Evolutionary conservation across 2,113 vertebrate genomes (phyloP).

Genomic region (Nothoprocta perdicaria): DNA sequence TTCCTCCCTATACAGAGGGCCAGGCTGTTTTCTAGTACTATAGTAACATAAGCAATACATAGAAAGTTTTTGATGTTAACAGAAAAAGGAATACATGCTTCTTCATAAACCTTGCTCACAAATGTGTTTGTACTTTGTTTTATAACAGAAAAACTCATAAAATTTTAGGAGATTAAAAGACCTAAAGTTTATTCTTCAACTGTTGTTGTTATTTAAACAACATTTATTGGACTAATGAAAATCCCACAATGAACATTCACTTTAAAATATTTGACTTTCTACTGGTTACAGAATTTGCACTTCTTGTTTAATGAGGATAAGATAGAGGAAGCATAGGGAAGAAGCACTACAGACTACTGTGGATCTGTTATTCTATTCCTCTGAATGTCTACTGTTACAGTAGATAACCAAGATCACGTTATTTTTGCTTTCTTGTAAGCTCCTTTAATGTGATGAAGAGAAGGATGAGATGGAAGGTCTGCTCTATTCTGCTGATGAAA

Average conservation of each 20-base stretch:
- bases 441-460: background rate
- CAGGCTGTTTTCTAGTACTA: background rate
- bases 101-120: background rate
- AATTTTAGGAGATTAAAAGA: background rate
- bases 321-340: background rate
- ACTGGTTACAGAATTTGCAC: background rate
- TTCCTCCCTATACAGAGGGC: background rate
- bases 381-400: background rate
- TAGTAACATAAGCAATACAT: background rate
- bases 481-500: background rate
- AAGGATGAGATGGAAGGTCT: background rate
- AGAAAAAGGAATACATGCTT: background rate
- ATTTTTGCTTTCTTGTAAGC: background rate
- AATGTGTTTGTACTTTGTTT: background rate
- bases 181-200: background rate
- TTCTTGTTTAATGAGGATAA: background rate
- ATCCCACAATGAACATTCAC: accelerated
- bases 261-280: background rate
- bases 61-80: background rate
- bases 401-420: background rate
- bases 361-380: background rate
- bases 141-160: background rate
- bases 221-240: background rate
- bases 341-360: background rate
- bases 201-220: background rate